phyloP scores from a whole-genome alignment of 92 coral and sea anemone species.

The Chrysogorgia sp. region DNA sequence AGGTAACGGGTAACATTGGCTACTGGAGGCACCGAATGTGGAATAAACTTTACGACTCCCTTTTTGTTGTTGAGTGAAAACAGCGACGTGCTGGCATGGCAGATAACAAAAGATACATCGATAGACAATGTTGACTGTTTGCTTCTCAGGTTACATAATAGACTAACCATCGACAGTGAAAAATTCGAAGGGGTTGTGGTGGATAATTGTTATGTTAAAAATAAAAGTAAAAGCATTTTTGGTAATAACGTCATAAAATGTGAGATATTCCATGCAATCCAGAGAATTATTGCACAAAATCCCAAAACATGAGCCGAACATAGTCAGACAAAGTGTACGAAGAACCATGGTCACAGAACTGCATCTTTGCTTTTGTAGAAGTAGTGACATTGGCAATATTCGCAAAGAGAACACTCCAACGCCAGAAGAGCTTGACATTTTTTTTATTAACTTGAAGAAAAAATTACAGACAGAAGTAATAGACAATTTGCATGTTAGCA shows the following conservation, averaged over 20 bases:
- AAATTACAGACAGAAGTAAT: conserved; percentile 36
- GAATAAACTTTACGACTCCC: too few species aligned
- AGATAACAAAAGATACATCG: conserved; percentile 64
- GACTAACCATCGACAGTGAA: conserved; percentile 23
- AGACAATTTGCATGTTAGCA: conserved; percentile 27
- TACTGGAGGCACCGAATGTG: too few species aligned
- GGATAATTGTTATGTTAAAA: conserved; percentile 60
- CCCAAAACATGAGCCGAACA: conserved; percentile 41
- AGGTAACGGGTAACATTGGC: too few species aligned
- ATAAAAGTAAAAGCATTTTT: too few species aligned
- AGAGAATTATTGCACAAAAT: conserved; percentile 50
- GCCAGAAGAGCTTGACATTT: conserved; percentile 58
- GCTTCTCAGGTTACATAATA: conserved; percentile 44
- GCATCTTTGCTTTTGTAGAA: too few species aligned
- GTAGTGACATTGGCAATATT: conserved; percentile 49
- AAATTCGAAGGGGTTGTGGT: conserved; percentile 44
- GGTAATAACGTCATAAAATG: too few species aligned
- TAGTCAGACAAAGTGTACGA: conserved; percentile 14
- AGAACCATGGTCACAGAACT: too few species aligned
- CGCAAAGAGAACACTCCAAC: conserved; percentile 52
- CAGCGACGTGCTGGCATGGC: conserved; percentile 66
- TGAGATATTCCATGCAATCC: too few species aligned
- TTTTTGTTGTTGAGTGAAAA: too few species aligned
- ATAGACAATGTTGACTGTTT: conserved; percentile 51
- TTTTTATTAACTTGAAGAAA: conserved; percentile 49